Base-by-base conservation (phyloP, 2,797 vertebrate genomes). In the Arrhamphus sclerolepis region DNA sequence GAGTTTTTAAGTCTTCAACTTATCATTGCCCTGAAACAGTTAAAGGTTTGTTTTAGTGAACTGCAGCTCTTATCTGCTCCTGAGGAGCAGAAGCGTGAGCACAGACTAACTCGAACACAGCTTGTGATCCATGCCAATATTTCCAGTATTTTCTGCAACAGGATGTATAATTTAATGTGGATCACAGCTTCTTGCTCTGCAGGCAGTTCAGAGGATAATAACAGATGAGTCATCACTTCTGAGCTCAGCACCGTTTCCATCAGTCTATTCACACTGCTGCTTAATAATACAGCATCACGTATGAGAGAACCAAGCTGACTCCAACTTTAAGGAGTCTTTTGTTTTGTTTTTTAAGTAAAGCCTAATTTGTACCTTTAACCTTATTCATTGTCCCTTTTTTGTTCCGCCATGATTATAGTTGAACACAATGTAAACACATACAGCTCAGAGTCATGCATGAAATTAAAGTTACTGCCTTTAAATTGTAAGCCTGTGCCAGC, bases 131-230 rank as follows among this genome's bases (percentile, higher is more conserved):
- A 26, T 70, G 66, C 77, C 69, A 63, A 73, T 82, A 66, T 78
- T 66, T 75, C 63, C 75, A 70, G 61, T 10, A 7, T 56, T 63
- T 62, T 51, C 75, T 51, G 34, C 60, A 71, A 71, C 80, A 62
- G 67, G 57, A 75, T 71, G 75, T 72, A 65, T 66, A 68, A 78
- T 80, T 87, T 63, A 78, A 77, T 64, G 70, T 58, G 76, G 70
- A 71, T 67, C 19, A 9, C 46, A 1, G 71, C 10, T 60, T 64
- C 60, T 53, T 18, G 70, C 82, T 78, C 77, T 56, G 72, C 63
- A 61, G 76, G 47, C 54, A 14, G 56, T 58, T 80, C 58, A 61
- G 69, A 71, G 61, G 44, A 71, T 59, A 55, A 58, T 48, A 34
- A 34, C 31, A 28, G 60, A 67, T 79, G 80, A 81, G 46, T 83